A percentile compares a stretch with the other conserved stretches of the same genome.
phyloP scores from a whole-genome alignment of 2,888 invertebrate genomes.

The Allacma fusca region DNA sequence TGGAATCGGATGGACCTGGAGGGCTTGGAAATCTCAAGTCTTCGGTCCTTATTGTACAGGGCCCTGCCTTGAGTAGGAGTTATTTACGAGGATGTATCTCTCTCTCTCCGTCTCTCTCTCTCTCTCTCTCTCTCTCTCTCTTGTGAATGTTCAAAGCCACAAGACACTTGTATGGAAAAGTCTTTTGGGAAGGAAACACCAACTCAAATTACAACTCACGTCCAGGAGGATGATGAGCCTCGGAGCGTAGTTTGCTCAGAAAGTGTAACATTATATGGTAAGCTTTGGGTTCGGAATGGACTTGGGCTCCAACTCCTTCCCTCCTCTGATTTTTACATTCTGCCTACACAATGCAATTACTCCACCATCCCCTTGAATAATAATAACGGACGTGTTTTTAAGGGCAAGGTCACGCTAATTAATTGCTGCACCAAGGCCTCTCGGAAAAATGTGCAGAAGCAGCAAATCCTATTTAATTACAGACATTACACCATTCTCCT shows the following conservation, averaged over 20 bases:
- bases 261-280: too few species aligned
- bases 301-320: too few species aligned
- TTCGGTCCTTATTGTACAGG: too few species aligned
- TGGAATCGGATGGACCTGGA: too few species aligned
- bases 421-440: not conserved
- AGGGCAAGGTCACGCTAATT: not conserved
- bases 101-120: too few species aligned
- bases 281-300: too few species aligned
- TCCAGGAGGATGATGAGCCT: conserved; percentile 10
- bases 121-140: too few species aligned
- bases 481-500: not conserved
- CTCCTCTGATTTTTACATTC: not conserved
- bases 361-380: conserved; percentile 1
- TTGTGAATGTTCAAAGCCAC: not conserved
- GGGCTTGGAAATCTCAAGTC: too few species aligned
- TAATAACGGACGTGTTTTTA: not conserved
- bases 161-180: not conserved
- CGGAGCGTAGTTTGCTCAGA: not conserved
- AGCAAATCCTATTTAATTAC: not conserved
- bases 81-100: too few species aligned
- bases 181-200: not conserved
- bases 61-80: too few species aligned
- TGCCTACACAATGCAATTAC: not conserved
- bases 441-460: conserved; percentile 19
- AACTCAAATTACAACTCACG: conserved; percentile 24